Base-by-base conservation (phyloP, 2,888 invertebrate species). In the Sycophila texana region DNA sequence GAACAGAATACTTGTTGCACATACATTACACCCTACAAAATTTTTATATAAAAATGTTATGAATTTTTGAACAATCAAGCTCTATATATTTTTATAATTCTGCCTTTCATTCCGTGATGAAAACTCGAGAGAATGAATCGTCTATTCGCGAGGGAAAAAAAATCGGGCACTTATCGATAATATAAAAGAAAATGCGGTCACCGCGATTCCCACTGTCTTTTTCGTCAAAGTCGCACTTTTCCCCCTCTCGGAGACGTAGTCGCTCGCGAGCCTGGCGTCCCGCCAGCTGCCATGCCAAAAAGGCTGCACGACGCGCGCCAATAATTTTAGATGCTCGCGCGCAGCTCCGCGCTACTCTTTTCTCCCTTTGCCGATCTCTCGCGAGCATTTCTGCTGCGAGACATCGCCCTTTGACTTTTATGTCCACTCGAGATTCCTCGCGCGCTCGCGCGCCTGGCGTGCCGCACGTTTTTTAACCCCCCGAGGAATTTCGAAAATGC, bases 281-380 rank as follows among this genome's bases (percentile, higher is more conserved):
- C 16, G 63, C 63, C 63, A 63, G 18, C 13, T 2, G 26, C 58
- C n/a, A 20, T 3, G 58, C 47, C 49, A 49, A 66, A 65, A 65
- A 65, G 51, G 66, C 57, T 60, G 77, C 63, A 39, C 63, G 60
- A 14, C 26, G 13, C 22, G 13, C 22, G 13, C 22, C 60, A 16
- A 60, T 26, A 26, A 30, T 26, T 30, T 63, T 26, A 18, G 53
- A 53, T 53, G n/a, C 53, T 53, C 53, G 53, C 53, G 2, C 12
- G n/a, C 13, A 51, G 51, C 51, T 10, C 51, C 14, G 51, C n/a
- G 39, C n/a, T 39, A 39, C 63, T 63, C n/a, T 55, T 18, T 55
- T 55, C 10, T 30, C 30, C 55, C 26, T 30, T 68, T 55, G 30
- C 68, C 18, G 63, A 39, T 39, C 39, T 22, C 60, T 7, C 58